phyloP scores from a whole-genome alignment of 2,888 invertebrate genomes.

The Lamellibrachia satsuma region DNA sequence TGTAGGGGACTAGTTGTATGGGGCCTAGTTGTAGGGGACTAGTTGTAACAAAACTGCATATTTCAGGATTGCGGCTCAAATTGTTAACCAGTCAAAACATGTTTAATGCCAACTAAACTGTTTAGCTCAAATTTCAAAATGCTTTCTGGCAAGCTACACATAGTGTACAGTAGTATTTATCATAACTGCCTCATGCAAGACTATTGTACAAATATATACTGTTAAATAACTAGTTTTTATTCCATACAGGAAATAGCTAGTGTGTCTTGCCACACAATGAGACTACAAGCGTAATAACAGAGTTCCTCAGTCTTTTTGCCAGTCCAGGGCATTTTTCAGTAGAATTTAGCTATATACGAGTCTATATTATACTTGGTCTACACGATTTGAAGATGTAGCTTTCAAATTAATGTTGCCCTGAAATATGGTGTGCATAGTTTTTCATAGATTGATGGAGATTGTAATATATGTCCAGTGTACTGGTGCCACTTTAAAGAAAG shows the following conservation, averaged over 20 bases:
- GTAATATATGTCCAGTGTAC: background rate
- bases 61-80: too few relatives aligned
- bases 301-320: background rate
- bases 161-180: background rate
- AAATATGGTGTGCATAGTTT: too few relatives aligned
- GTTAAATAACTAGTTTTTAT: background rate
- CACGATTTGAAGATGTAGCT: too few relatives aligned
- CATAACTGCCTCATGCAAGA: background rate
- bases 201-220: background rate
- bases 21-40: too few relatives aligned
- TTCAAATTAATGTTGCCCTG: too few relatives aligned
- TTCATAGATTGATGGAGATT: too few relatives aligned
- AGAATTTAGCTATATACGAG: background rate
- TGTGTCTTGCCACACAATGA: background rate
- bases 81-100: too few relatives aligned
- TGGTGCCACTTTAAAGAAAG: background rate
- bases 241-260: background rate
- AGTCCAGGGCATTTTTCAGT: background rate
- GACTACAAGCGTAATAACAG: background rate
- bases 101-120: background rate
- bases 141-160: background rate
- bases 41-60: too few relatives aligned
- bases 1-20: too few relatives aligned
- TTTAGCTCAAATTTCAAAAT: background rate
- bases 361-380: background rate